Evolutionary conservation across 2,113 vertebrate species (phyloP).

Genomic region (Rhizomys pruinosus): DNA sequence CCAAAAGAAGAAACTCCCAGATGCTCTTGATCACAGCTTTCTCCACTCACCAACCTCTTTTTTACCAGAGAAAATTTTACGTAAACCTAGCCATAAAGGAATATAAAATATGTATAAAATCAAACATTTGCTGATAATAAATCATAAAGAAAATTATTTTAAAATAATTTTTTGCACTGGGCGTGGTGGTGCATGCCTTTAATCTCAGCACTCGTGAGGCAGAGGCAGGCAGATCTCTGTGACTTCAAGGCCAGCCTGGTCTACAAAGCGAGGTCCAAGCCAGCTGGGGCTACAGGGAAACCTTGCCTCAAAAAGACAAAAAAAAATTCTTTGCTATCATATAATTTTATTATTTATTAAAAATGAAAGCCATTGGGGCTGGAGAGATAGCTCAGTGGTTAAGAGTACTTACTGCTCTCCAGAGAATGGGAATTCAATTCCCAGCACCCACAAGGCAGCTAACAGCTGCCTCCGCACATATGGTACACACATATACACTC

Average conservation of each 20-base stretch:
- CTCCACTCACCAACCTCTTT: background rate
- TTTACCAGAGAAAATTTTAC: background rate
- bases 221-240: too few relatives aligned
- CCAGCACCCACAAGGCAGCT: background rate
- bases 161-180: background rate
- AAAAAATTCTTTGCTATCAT: background rate
- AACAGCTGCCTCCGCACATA: background rate
- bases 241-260: too few relatives aligned
- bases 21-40: background rate
- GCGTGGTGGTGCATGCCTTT: too few relatives aligned
- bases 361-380: background rate
- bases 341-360: background rate
- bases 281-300: too few relatives aligned
- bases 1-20: slow-evolving; percentile 3
- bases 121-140: background rate
- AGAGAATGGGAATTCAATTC: background rate
- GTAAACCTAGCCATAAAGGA: background rate
- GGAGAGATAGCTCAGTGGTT: background rate
- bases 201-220: too few relatives aligned
- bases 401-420: background rate
- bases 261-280: too few relatives aligned
- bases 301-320: too few relatives aligned
- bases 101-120: background rate
- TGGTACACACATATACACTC: background rate
- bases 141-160: background rate